phyloP scores from a whole-genome alignment of 2,113 vertebrate species.

The Cephalopholis sonnerati region DNA sequence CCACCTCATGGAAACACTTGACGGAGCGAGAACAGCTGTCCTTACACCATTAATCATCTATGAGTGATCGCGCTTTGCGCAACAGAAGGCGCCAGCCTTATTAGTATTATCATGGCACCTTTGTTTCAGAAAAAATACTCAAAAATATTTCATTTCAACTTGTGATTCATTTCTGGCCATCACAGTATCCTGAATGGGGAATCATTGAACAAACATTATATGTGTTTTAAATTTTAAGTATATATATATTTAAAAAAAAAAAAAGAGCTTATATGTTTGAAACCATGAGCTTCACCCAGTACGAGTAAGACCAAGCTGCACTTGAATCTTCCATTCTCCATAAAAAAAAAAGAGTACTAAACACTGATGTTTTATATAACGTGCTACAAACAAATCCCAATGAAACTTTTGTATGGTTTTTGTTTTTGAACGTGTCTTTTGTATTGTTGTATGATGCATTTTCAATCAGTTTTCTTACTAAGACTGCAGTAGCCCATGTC shows the following conservation, averaged over 20 bases:
- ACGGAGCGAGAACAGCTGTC: conserved; percentile 56
- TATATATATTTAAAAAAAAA: conserved; percentile 41
- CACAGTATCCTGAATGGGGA: conserved; percentile 87
- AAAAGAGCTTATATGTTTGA: conserved; percentile 52
- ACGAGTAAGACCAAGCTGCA: conserved; percentile 74
- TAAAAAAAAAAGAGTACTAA: conserved; percentile 56
- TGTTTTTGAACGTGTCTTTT: conserved; percentile 84
- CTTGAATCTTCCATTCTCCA: conserved; percentile 65
- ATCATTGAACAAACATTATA: conserved; percentile 90
- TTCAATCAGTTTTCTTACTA: conserved; percentile 85
- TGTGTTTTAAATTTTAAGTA: conserved; percentile 80
- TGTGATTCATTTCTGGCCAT: conserved; percentile 83
- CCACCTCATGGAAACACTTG: conserved; percentile 55
- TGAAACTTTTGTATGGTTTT: conserved; percentile 71
- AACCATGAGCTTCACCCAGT: conserved; percentile 68
- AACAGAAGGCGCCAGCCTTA: conserved; percentile 57
- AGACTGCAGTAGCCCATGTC: conserved; percentile 72
- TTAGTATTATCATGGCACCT: conserved; percentile 82
- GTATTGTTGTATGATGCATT: conserved; percentile 67
- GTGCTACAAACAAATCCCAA: conserved; percentile 71
- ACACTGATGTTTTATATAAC: conserved; percentile 74
- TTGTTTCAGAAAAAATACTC: conserved; percentile 72
- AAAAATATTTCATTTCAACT: conserved; percentile 75
- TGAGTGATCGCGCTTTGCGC: conserved; percentile 10
- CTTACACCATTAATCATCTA: conserved; percentile 26